A percentile compares a stretch with the other conserved stretches of the same genome.
phyloP scores from a whole-genome alignment of 2,797 vertebrate genomes.

The Acomys russatus region DNA sequence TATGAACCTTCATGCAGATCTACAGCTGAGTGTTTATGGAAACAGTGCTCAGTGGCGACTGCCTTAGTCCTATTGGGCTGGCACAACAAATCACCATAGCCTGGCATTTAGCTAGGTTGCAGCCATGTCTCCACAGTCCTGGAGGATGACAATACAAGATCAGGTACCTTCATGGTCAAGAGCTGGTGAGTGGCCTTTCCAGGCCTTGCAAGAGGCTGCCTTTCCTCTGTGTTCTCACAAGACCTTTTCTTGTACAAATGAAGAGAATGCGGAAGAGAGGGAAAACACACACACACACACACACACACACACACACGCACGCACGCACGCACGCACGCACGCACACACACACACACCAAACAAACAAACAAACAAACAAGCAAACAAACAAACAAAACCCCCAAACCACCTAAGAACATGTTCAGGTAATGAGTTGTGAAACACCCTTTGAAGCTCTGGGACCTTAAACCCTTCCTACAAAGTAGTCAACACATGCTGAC shows the following conservation, averaged over 20 bases:
- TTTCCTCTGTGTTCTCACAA: neutral
- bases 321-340: too few relatives aligned
- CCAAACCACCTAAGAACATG: neutral
- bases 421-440: conserved; percentile 3
- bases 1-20: neutral
- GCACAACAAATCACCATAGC: neutral
- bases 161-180: neutral
- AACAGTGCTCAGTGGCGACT: neutral
- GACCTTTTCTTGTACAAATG: neutral
- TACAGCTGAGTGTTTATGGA: neutral
- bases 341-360: neutral
- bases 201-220: neutral
- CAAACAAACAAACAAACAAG: too few relatives aligned
- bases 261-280: neutral
- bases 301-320: neutral
- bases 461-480: neutral
- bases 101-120: neutral
- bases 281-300: neutral
- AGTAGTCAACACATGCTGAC: neutral
- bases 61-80: neutral
- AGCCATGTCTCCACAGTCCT: neutral
- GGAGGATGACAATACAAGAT: neutral
- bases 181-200: neutral
- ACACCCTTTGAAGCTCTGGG: neutral
- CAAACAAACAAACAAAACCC: neutral